Evolutionary conservation across 2,888 invertebrate species (phyloP).

Genomic region (Thera obeliscata): DNA sequence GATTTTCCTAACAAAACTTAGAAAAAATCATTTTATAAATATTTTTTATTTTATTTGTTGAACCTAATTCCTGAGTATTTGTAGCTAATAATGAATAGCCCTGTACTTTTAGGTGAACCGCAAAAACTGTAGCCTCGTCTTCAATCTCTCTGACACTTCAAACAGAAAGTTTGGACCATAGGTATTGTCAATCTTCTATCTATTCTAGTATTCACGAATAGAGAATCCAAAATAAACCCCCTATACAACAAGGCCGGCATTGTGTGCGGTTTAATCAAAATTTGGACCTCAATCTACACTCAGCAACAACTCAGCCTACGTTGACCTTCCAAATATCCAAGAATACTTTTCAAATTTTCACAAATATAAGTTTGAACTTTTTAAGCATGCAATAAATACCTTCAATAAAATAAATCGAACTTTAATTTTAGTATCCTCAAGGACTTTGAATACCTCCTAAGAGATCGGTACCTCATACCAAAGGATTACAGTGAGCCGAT

Average conservation of each 20-base stretch:
- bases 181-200: constrained; percentile 1
- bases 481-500: too few relatives aligned
- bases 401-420: too few relatives aligned
- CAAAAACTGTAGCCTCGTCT: constrained; percentile 1
- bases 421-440: too few relatives aligned
- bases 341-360: neutral
- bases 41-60: too few relatives aligned
- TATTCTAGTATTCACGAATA: constrained; percentile 19
- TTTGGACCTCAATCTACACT: constrained; percentile 16
- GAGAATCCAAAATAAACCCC: constrained; percentile 11
- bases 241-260: constrained; percentile 8
- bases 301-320: too few relatives aligned
- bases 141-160: neutral
- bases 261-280: constrained; percentile 22
- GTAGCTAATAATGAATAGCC: too few relatives aligned
- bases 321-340: constrained; percentile 6
- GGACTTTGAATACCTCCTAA: too few relatives aligned
- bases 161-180: constrained; percentile 10
- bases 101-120: neutral
- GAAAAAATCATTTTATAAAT: too few relatives aligned
- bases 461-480: too few relatives aligned
- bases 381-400: too few relatives aligned
- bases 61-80: too few relatives aligned
- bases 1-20: too few relatives aligned
- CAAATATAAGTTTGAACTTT: neutral